Percentiles rank a stretch among this genome's conserved stretches.
phyloP scores from a whole-genome alignment of 2,113 vertebrate species.

The Vombatus ursinus region DNA sequence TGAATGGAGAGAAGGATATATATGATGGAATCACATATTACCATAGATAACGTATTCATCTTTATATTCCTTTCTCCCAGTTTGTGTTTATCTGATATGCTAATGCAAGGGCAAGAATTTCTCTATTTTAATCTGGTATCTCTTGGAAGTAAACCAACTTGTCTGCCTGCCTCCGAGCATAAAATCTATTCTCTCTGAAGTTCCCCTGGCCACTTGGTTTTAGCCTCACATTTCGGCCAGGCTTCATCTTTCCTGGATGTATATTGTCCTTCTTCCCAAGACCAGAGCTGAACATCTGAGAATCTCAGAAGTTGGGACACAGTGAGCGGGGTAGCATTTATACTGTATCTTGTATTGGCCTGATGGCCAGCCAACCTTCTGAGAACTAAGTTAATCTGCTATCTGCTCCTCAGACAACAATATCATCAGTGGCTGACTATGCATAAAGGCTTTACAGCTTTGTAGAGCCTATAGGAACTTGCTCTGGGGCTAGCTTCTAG shows the following conservation, averaged over 20 bases:
- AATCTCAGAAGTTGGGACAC: neutral
- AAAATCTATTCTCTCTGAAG: neutral
- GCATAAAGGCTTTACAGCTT: neutral
- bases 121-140: neutral
- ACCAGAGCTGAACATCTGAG: neutral
- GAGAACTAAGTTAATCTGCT: neutral
- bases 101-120: neutral
- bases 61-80: neutral
- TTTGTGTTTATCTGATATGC: neutral
- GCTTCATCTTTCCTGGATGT: neutral
- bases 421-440: neutral
- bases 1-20: neutral
- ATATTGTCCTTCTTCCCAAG: neutral
- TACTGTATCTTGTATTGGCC: neutral
- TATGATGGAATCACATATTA: neutral
- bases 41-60: neutral
- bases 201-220: neutral
- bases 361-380: neutral
- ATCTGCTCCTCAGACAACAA: neutral
- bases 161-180: neutral
- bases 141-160: neutral
- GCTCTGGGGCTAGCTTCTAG: neutral
- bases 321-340: too few relatives aligned
- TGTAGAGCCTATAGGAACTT: neutral
- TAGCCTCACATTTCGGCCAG: neutral